phyloP scores from a whole-genome alignment of 2,113 vertebrate genomes.

The Reinhardtius hippoglossoides region DNA sequence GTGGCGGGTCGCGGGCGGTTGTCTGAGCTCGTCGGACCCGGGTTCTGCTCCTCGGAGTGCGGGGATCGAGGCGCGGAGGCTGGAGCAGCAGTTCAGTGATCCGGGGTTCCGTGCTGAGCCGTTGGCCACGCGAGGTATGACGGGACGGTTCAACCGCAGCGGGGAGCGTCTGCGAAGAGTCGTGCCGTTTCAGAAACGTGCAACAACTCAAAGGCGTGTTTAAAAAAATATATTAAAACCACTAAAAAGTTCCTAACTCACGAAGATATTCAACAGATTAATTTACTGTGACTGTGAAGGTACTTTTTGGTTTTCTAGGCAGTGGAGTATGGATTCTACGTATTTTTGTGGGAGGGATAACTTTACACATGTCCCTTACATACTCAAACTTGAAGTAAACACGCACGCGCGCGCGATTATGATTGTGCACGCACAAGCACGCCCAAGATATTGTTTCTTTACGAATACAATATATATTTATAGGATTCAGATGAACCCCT shows the following conservation, averaged over 20 bases:
- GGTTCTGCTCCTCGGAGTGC: not conserved
- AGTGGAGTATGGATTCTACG: not conserved
- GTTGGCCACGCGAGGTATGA: slow-evolving; percentile 83
- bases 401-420: slow-evolving; percentile 8
- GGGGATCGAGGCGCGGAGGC: not conserved
- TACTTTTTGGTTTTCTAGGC: not conserved
- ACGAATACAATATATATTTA: too few relatives aligned
- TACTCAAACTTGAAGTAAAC: slow-evolving; percentile 71
- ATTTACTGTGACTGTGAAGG: not conserved
- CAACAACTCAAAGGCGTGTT: not conserved
- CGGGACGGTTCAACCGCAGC: slow-evolving; percentile 70
- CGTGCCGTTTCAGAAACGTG: not conserved
- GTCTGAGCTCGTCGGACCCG: not conserved
- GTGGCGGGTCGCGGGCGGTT: not conserved
- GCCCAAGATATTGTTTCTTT: too few relatives aligned
- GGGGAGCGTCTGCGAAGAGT: slow-evolving; percentile 51
- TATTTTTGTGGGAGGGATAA: rapidly evolving
- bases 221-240: rapidly evolving
- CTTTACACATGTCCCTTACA: slow-evolving; percentile 39
- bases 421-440: not conserved
- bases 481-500: too few relatives aligned
- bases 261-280: not conserved
- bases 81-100: slow-evolving; percentile 60
- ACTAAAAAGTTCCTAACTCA: not conserved
- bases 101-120: slow-evolving; percentile 66